phyloP scores from a whole-genome alignment of 2,797 vertebrate genomes.

The Macropus fuliginosus region DNA sequence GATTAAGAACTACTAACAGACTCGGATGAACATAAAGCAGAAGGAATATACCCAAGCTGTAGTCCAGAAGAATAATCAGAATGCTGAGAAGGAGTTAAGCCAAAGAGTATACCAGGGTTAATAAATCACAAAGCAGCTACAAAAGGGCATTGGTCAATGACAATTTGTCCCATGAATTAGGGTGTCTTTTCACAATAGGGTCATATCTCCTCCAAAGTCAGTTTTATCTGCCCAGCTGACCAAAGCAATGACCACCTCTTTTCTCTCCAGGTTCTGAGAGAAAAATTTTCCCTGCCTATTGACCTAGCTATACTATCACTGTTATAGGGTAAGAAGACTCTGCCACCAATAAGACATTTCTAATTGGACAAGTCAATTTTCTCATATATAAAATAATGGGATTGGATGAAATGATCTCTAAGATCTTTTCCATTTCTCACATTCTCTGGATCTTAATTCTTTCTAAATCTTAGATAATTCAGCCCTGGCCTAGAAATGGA shows the following conservation, averaged over 20 bases:
- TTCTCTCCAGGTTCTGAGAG: background rate
- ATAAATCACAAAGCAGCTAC: background rate
- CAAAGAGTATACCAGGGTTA: background rate
- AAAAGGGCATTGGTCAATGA: background rate
- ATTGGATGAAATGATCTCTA: background rate
- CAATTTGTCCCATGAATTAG: background rate
- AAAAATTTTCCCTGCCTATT: background rate
- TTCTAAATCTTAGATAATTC: background rate
- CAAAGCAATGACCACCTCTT: background rate
- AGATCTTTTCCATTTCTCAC: background rate
- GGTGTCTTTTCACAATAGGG: background rate
- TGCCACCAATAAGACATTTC: background rate
- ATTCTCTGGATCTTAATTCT: background rate
- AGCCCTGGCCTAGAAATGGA: background rate
- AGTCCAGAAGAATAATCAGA: background rate
- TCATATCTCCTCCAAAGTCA: background rate
- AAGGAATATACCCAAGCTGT: background rate
- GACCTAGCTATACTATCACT: background rate
- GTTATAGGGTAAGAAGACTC: background rate
- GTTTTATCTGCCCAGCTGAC: background rate
- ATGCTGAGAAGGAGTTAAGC: background rate
- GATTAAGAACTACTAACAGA: background rate
- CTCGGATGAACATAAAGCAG: background rate
- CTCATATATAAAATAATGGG: background rate
- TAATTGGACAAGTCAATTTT: background rate